Conservation (phyloP, 1,140 invertebrate genomes). For the Camponotus pennsylvanicus region DNA sequence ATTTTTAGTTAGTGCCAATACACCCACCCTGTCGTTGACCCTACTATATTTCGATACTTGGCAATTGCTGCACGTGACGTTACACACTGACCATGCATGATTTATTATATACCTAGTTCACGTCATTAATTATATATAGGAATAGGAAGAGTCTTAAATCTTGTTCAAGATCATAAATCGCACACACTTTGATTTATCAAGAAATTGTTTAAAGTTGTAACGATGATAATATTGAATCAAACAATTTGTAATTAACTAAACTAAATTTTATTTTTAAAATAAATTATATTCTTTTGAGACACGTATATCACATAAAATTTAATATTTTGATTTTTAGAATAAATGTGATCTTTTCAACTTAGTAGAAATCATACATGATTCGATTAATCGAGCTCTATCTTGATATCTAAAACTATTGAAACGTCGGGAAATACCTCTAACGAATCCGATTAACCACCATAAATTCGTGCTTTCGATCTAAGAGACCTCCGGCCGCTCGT, state of each 20-base stretch:
- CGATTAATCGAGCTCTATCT: background rate
- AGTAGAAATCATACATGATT: background rate
- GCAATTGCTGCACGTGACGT: slow-evolving; percentile 49
- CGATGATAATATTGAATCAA: background rate
- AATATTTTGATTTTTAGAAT: background rate
- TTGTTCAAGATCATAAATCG: background rate
- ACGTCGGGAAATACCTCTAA: slow-evolving; percentile 1
- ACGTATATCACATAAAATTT: too few relatives aligned
- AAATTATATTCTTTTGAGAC: background rate
- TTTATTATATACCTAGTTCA: slow-evolving; percentile 10
- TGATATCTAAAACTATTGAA: slow-evolving; percentile 7
- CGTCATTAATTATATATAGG: background rate
- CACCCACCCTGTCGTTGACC: slow-evolving; percentile 74
- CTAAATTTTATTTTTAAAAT: background rate
- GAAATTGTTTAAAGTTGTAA: background rate
- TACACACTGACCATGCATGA: background rate
- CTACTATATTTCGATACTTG: slow-evolving; percentile 59
- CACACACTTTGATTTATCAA: background rate
- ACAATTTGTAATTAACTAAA: background rate
- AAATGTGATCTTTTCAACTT: background rate
- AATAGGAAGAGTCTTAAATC: background rate
- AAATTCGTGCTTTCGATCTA: slow-evolving; percentile 14
- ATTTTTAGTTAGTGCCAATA: slow-evolving; percentile 67
- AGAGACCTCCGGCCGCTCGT: background rate
- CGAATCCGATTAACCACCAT: slow-evolving; percentile 39